These are phyloP conservation scores for Enteromius unitaeniatus DNA, from an alignment of 2,797 vertebrate genomes.

Conservation along the genomic window DNA sequence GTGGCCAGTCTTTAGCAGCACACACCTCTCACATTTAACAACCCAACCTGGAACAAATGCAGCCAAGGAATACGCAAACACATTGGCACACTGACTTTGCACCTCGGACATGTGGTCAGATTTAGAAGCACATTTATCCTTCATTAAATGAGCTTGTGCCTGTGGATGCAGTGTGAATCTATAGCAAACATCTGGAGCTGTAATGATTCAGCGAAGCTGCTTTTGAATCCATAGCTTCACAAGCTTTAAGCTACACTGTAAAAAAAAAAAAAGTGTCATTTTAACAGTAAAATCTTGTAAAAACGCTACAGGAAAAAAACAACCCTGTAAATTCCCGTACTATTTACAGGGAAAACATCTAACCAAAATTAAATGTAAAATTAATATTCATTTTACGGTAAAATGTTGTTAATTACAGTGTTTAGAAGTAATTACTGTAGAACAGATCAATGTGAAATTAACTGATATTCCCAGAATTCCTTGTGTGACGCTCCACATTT, in stretches of 20 bases:
- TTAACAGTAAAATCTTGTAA: too few species aligned
- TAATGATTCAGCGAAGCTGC: neutral
- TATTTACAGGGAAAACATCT: too few species aligned
- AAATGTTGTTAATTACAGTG: too few species aligned
- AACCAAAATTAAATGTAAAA: too few species aligned
- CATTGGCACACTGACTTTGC: neutral
- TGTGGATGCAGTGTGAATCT: neutral
- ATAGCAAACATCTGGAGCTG: neutral
- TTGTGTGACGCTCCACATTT: too few species aligned
- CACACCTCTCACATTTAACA: conserved; percentile 44
- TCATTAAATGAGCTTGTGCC: conserved; percentile 1
- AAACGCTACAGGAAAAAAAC: too few species aligned
- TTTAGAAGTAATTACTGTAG: too few species aligned
- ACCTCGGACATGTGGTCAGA: conserved; percentile 14
- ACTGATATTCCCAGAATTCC: too few species aligned
- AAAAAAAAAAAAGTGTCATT: too few species aligned
- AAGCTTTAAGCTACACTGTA: neutral
- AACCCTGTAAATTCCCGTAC: too few species aligned
- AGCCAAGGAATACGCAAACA: conserved; percentile 1
- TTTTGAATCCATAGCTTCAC: neutral
- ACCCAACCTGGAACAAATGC: conserved; percentile 27
- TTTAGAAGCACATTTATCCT: conserved; percentile 6
- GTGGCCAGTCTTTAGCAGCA: conserved; percentile 50
- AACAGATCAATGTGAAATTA: too few species aligned
- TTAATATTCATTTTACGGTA: too few species aligned